Percentiles rank a stretch among this genome's conserved stretches.
Conservation (phyloP, 1,140 invertebrate genomes). For the Coelopa frigida region DNA sequence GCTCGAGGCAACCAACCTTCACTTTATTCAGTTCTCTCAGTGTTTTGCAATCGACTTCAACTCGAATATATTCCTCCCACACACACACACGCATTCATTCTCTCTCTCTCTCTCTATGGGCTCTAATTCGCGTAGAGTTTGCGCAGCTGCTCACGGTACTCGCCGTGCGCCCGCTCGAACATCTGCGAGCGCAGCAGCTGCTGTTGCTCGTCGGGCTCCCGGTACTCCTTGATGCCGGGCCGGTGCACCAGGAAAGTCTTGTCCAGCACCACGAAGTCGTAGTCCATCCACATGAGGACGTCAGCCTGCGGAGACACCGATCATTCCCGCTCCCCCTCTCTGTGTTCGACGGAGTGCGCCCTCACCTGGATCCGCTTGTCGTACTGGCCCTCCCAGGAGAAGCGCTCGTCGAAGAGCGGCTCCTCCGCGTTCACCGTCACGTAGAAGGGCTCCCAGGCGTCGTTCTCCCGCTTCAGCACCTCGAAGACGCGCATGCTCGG, state of each 20-base stretch:
- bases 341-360: neutral
- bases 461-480: conserved; percentile 63
- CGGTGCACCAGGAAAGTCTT: conserved; percentile 42
- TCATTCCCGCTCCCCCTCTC: too few relatives aligned
- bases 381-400: conserved; percentile 82
- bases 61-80: too few relatives aligned
- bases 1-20: too few relatives aligned
- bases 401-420: conserved; percentile 78
- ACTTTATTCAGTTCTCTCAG: too few relatives aligned
- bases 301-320: conserved; percentile 29
- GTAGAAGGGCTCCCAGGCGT: conserved; percentile 84
- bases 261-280: conserved; percentile 41
- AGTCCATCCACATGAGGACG: conserved; percentile 42
- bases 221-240: conserved; percentile 36
- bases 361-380: conserved; percentile 87
- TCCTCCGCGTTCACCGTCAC: conserved; percentile 80
- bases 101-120: too few relatives aligned
- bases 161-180: too few relatives aligned
- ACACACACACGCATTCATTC: too few relatives aligned
- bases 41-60: too few relatives aligned
- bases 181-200: too few relatives aligned
- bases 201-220: too few relatives aligned
- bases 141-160: too few relatives aligned
- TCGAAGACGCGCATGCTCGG: conserved; percentile 66
- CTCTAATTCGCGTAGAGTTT: too few relatives aligned